Conservation (phyloP, 2,113 vertebrate species). For the Mugil cephalus region DNA sequence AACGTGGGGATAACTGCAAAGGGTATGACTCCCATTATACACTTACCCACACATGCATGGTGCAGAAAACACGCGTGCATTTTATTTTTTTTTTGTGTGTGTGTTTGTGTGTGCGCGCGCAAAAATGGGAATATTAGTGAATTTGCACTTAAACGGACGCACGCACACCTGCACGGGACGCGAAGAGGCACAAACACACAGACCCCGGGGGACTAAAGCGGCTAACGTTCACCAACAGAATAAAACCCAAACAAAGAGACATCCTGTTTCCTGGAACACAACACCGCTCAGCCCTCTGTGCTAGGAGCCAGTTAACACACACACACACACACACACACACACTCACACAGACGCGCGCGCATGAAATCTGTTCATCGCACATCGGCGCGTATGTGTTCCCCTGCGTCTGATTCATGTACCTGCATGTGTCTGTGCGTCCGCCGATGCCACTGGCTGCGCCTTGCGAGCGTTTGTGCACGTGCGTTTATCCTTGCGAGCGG, state of each 20-base stretch:
- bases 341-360: conserved; percentile 9
- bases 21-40: conserved; percentile 47
- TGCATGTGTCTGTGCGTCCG: conserved; percentile 47
- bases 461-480: conserved; percentile 48
- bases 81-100: not conserved
- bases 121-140: conserved; percentile 14
- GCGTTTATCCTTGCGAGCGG: conserved; percentile 48
- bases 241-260: conserved; percentile 83
- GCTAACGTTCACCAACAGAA: conserved; percentile 71
- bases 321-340: conserved; percentile 18
- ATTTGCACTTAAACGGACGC: conserved; percentile 20
- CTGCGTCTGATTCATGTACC: conserved; percentile 41
- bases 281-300: conserved; percentile 68
- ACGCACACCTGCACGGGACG: conserved; percentile 19
- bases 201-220: conserved; percentile 59
- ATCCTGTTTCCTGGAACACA: conserved; percentile 83
- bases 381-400: conserved; percentile 32
- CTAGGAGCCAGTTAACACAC: conserved; percentile 59
- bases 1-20: conserved; percentile 31
- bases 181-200: conserved; percentile 1
- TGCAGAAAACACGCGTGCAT: not conserved
- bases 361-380: conserved; percentile 56
- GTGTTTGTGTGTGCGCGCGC: too few relatives aligned
- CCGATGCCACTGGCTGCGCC: conserved; percentile 58
- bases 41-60: conserved; percentile 2